Percentiles rank a stretch among this genome's conserved stretches.
phyloP scores from a whole-genome alignment of 2,113 vertebrate genomes.

The Amblyornis subalaris region DNA sequence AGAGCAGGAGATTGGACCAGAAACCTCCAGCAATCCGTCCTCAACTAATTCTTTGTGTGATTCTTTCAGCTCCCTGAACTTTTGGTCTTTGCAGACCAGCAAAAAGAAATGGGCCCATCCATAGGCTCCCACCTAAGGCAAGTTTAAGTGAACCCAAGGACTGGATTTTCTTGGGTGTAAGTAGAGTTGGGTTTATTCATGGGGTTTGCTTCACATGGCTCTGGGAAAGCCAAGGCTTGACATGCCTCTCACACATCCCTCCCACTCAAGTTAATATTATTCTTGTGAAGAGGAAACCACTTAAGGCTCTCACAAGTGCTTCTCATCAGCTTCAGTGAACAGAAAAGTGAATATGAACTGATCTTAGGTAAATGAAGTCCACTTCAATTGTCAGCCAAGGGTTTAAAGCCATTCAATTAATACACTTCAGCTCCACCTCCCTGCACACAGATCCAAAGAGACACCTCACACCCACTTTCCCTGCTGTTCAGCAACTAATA shows the following conservation, averaged over 20 bases:
- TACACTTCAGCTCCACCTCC: neutral
- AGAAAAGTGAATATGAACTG: neutral
- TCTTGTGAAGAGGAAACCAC: neutral
- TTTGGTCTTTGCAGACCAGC: neutral
- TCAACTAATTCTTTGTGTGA: neutral
- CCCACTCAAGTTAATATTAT: neutral
- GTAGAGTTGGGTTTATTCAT: neutral
- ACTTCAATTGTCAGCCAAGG: neutral
- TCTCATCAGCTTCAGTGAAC: neutral
- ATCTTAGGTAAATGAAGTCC: constrained; percentile 20
- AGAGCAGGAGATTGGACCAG: neutral
- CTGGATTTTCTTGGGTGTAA: neutral
- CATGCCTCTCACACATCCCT: neutral
- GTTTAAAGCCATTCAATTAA: neutral
- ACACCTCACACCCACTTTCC: neutral
- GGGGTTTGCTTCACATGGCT: neutral
- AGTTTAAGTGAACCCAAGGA: neutral
- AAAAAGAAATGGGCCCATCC: neutral
- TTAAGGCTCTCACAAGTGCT: neutral
- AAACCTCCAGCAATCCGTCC: neutral
- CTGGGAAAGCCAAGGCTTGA: neutral
- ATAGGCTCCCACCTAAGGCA: neutral
- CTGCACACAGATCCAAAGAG: neutral
- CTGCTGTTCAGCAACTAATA: neutral
- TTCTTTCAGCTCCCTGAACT: neutral